These are phyloP conservation scores for Sinocyclocheilus anshuiensis DNA, from an alignment of 2,113 vertebrate species.

Conservation along the genomic window DNA sequence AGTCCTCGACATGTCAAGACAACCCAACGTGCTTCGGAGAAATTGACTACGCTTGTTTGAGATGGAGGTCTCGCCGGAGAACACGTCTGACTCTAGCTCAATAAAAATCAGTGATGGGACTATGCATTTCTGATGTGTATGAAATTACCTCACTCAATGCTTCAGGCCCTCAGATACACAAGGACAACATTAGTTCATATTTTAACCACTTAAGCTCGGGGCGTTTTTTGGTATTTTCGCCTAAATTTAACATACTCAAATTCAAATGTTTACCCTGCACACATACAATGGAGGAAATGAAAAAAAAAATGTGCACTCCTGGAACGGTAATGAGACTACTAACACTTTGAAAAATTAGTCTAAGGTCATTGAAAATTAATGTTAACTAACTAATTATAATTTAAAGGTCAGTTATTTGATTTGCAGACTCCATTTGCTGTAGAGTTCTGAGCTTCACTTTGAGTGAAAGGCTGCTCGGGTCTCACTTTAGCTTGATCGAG, in stretches of 20 bases:
- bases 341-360: neutral
- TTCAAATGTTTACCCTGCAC: no score
- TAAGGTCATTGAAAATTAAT: neutral
- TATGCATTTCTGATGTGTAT: neutral
- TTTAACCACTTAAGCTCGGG: no score
- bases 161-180: neutral
- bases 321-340: neutral
- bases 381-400: neutral
- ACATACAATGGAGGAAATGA: no score
- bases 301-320: neutral
- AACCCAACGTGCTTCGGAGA: neutral
- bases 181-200: neutral
- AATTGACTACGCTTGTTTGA: constrained; percentile 13
- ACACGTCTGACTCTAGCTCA: neutral
- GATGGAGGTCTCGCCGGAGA: constrained; percentile 1
- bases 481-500: neutral
- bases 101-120: constrained; percentile 18
- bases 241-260: no score
- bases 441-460: neutral
- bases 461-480: neutral
- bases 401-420: neutral
- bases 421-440: neutral
- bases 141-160: constrained; percentile 22
- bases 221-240: no score
- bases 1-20: constrained; percentile 36